Percentiles rank a stretch among this genome's conserved stretches.
These are phyloP conservation scores for Salvator merianae DNA, from an alignment of 2,113 vertebrate genomes.

Conservation along the genomic window DNA sequence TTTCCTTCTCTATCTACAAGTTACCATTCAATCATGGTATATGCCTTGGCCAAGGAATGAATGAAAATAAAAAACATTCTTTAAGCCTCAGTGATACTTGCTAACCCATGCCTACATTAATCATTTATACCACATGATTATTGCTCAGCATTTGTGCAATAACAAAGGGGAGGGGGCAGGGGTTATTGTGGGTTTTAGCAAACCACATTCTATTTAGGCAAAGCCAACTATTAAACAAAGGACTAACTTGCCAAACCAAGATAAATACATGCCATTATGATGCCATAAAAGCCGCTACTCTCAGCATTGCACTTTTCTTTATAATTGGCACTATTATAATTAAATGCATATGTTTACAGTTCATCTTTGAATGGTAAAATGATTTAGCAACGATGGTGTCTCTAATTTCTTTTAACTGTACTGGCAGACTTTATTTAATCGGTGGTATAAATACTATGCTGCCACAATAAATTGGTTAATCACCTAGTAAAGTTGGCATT, in stretches of 20 bases:
- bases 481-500: conserved; percentile 70
- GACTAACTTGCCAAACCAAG: conserved; percentile 88
- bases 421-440: conserved; percentile 81
- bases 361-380: conserved; percentile 79
- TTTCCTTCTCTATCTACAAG: conserved; percentile 42
- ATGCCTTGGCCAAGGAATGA: conserved; percentile 63
- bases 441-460: conserved; percentile 77
- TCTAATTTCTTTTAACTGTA: conserved; percentile 85
- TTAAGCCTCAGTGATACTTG: conserved; percentile 78
- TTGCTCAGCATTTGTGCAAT: conserved; percentile 81
- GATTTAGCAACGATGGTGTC: conserved; percentile 85
- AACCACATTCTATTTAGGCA: conserved; percentile 87
- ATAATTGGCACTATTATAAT: conserved; percentile 86
- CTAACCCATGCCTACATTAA: conserved; percentile 82
- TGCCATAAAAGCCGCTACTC: conserved; percentile 84
- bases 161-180: conserved; percentile 83
- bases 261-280: conserved; percentile 90
- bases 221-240: conserved; percentile 86
- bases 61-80: conserved; percentile 79
- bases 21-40: conserved; percentile 65
- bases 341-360: conserved; percentile 89
- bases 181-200: conserved; percentile 84
- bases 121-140: conserved; percentile 83
- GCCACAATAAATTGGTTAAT: conserved; percentile 80
- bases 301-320: conserved; percentile 79